phyloP scores from a whole-genome alignment of 2,113 vertebrate genomes.

The Rutilus rutilus region DNA sequence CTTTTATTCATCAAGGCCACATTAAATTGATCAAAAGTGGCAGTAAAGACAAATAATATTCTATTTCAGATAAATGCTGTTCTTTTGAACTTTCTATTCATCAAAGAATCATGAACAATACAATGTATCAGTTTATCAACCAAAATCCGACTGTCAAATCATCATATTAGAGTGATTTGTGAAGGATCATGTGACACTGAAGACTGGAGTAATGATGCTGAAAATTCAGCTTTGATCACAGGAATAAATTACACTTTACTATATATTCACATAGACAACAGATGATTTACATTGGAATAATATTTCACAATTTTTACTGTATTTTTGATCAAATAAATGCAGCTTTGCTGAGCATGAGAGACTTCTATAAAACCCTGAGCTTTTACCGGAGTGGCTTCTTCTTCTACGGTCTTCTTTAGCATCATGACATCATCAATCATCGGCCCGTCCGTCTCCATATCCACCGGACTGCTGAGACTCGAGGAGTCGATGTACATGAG shows the following conservation, averaged over 20 bases:
- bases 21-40: too few species aligned
- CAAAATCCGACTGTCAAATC: too few species aligned
- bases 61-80: too few species aligned
- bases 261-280: not conserved
- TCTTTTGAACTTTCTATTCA: too few species aligned
- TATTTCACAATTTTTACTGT: not conserved
- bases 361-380: not conserved
- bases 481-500: conserved; percentile 80
- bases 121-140: too few species aligned
- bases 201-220: too few species aligned
- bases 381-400: conserved; percentile 88
- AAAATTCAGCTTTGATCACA: too few species aligned
- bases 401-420: conserved; percentile 88
- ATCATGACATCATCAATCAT: conserved; percentile 88
- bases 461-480: conserved; percentile 83
- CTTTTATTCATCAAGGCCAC: too few species aligned
- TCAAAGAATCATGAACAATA: too few species aligned
- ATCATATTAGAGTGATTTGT: too few species aligned
- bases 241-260: not conserved
- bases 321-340: not conserved
- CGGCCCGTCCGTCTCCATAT: conserved; percentile 93
- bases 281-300: not conserved
- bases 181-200: too few species aligned
- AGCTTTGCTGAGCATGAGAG: not conserved
- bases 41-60: too few species aligned